Percentiles rank a stretch among this genome's conserved stretches.
phyloP scores from a whole-genome alignment of 2,797 vertebrate species.

The Catharus ustulatus region DNA sequence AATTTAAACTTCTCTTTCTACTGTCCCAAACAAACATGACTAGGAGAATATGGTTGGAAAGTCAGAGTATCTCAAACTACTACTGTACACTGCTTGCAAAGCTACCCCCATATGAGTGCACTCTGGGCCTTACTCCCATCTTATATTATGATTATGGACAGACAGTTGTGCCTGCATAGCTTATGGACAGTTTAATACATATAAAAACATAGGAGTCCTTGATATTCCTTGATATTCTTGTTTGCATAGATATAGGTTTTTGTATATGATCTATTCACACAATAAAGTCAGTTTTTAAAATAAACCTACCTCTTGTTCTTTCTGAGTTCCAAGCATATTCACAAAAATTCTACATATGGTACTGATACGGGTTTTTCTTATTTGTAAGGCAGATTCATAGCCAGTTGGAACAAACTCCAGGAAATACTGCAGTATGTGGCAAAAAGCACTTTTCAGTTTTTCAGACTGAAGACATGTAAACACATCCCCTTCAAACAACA shows the following conservation, averaged over 20 bases:
- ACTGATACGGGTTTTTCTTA: slow-evolving; percentile 80
- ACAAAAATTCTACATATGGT: slow-evolving; percentile 84
- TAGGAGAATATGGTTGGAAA: background rate
- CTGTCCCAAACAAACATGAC: background rate
- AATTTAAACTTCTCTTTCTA: background rate
- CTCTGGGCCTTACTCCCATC: background rate
- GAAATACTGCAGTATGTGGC: slow-evolving; percentile 86
- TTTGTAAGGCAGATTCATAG: slow-evolving; percentile 82
- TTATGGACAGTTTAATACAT: background rate
- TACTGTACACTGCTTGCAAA: background rate
- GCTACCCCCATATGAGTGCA: background rate
- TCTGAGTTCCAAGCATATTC: slow-evolving; percentile 81
- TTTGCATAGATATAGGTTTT: background rate
- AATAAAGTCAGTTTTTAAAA: slow-evolving; percentile 23
- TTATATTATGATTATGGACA: background rate
- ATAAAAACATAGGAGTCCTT: background rate
- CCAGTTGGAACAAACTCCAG: slow-evolving; percentile 83
- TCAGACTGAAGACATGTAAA: slow-evolving; percentile 74
- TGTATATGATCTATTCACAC: background rate
- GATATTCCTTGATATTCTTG: background rate
- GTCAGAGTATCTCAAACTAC: background rate
- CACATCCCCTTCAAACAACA: slow-evolving; percentile 77
- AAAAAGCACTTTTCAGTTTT: slow-evolving; percentile 83
- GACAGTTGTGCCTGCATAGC: background rate
- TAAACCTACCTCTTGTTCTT: slow-evolving; percentile 81